Conservation (phyloP, 2,888 invertebrate genomes). For the Acronicta leporina region DNA sequence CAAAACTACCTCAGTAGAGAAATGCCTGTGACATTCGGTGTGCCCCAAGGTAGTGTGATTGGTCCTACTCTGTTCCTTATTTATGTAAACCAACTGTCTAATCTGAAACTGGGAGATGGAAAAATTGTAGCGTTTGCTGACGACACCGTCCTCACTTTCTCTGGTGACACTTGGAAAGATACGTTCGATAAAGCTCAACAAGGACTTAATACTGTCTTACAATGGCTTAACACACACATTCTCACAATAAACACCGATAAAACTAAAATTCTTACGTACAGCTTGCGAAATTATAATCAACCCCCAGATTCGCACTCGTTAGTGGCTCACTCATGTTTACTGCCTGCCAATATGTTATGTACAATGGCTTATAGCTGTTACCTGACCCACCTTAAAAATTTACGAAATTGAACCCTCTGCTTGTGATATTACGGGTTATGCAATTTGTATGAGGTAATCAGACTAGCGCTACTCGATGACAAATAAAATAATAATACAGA, state of each 20-base stretch:
- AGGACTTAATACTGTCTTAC: not conserved
- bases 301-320: not conserved
- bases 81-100: not conserved
- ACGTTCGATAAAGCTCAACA: not conserved
- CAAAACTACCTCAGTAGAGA: too few species aligned
- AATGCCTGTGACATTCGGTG: too few species aligned
- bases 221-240: not conserved
- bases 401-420: too few species aligned
- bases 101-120: not conserved
- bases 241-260: not conserved
- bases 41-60: too few species aligned
- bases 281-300: not conserved
- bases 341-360: too few species aligned
- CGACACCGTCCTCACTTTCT: not conserved
- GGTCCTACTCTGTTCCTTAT: not conserved
- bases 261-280: not conserved
- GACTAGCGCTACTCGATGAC: too few species aligned
- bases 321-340: not conserved
- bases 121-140: not conserved
- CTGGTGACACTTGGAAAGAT: not conserved
- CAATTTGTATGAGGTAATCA: too few species aligned
- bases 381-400: too few species aligned
- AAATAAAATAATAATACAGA: too few species aligned
- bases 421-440: too few species aligned
- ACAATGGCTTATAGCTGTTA: too few species aligned